Conservation (phyloP, 2,888 invertebrate species). For the Lasioglossum calceatum region DNA sequence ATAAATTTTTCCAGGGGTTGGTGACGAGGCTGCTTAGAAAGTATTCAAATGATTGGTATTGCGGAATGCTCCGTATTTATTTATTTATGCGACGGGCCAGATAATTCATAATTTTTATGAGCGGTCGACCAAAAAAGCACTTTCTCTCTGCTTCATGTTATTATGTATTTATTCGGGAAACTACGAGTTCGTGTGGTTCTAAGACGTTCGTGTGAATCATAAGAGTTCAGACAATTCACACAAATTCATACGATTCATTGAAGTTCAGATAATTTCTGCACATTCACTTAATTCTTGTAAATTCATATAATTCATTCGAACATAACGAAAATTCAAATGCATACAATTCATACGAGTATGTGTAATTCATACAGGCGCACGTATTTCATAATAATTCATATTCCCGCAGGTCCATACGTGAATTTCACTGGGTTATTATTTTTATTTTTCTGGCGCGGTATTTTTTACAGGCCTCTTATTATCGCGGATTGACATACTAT, state of each 20-base stretch:
- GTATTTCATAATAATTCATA: not conserved
- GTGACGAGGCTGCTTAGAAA: not conserved
- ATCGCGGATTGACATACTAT: not conserved
- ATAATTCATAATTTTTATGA: not conserved
- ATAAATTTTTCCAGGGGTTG: not conserved
- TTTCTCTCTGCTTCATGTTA: not conserved
- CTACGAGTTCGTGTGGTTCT: not conserved
- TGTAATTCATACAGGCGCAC: not conserved
- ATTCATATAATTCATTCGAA: not conserved
- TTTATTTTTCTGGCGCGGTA: not conserved
- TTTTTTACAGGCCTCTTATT: not conserved
- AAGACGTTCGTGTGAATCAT: too few relatives aligned
- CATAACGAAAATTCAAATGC: not conserved
- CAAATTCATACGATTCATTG: not conserved
- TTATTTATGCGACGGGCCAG: not conserved
- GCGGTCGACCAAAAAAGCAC: not conserved
- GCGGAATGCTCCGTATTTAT: not conserved
- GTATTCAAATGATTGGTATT: not conserved
- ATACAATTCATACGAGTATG: not conserved
- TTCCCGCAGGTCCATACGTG: not conserved
- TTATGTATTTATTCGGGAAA: not conserved
- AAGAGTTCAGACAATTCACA: not conserved
- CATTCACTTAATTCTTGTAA: not conserved
- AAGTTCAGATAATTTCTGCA: not conserved
- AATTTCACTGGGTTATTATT: not conserved